Evolutionary conservation across 2,113 vertebrate genomes (phyloP).

Genomic region (Aldabrachelys gigantea): DNA sequence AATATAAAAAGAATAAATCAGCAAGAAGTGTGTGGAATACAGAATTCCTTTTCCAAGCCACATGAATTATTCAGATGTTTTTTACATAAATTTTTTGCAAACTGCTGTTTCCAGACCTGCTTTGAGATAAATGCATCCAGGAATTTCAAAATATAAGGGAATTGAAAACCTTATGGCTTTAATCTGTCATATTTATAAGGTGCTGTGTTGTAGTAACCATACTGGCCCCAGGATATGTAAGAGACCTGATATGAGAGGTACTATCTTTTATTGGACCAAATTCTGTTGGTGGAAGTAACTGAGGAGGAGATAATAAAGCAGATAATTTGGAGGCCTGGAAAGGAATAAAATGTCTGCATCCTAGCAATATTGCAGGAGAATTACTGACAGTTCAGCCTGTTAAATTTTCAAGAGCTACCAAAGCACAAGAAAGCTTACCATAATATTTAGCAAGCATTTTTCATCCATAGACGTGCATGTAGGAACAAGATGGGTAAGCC

Average conservation of each 20-base stretch:
- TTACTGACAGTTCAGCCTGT: background rate
- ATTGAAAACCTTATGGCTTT: background rate
- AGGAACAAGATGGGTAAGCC: background rate
- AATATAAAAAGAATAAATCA: background rate
- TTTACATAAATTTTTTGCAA: fast-evolving
- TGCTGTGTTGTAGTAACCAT: background rate
- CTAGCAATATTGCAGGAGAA: background rate
- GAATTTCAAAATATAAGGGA: background rate
- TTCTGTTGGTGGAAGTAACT: background rate
- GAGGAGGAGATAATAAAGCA: background rate
- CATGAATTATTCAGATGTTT: background rate
- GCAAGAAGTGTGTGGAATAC: background rate
- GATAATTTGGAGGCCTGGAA: background rate
- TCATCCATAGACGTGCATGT: background rate
- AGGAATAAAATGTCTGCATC: background rate
- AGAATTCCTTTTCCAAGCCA: background rate
- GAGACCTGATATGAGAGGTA: background rate
- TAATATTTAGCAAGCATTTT: background rate
- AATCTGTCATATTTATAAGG: background rate
- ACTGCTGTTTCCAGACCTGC: background rate
- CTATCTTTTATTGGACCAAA: background rate
- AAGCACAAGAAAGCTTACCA: background rate
- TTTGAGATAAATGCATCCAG: background rate
- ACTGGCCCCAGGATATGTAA: background rate
- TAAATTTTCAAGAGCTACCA: background rate